phyloP scores from a whole-genome alignment of 1,140 invertebrate species.

The Drosophila ananassae region DNA sequence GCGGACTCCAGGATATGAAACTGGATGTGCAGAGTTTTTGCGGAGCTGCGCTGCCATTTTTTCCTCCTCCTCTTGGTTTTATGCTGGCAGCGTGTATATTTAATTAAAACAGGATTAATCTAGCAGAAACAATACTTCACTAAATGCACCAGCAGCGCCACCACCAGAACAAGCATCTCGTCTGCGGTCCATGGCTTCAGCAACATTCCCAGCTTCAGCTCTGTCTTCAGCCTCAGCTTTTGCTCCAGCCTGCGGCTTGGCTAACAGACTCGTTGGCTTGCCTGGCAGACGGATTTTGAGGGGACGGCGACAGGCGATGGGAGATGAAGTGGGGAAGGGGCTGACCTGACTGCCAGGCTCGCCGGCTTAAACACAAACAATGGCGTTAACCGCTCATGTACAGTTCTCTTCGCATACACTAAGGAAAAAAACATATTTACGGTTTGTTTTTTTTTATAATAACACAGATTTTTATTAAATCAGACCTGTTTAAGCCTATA shows the following conservation, averaged over 20 bases:
- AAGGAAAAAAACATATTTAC: not conserved
- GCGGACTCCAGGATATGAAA: constrained; percentile 14
- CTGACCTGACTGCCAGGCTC: constrained; percentile 58
- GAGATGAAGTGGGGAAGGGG: not conserved
- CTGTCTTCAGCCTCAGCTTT: constrained; percentile 22
- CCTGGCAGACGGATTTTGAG: constrained; percentile 29
- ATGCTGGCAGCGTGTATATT: constrained; percentile 81
- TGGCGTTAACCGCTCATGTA: constrained; percentile 59
- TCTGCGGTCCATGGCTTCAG: constrained; percentile 5
- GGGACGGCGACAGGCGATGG: not conserved
- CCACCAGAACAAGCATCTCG: constrained; percentile 50
- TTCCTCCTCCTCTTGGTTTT: constrained; percentile 71
- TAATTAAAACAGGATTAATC: constrained; percentile 83
- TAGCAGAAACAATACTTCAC: constrained; percentile 83
- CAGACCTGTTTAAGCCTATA: not conserved
- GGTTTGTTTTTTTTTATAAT: too few relatives aligned
- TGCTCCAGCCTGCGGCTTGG: constrained; percentile 63
- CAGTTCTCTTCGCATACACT: constrained; percentile 20
- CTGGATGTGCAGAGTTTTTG: constrained; percentile 27
- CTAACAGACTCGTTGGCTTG: constrained; percentile 75
- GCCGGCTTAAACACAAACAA: constrained; percentile 65
- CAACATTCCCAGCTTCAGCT: constrained; percentile 8
- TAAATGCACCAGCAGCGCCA: constrained; percentile 68
- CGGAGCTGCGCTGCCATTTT: constrained; percentile 14
- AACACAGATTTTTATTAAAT: too few relatives aligned